Percentiles rank a stretch among this genome's conserved stretches.
Evolutionary conservation across 1,140 invertebrate species (phyloP).

Genomic region (Chironomus tepperi): DNA sequence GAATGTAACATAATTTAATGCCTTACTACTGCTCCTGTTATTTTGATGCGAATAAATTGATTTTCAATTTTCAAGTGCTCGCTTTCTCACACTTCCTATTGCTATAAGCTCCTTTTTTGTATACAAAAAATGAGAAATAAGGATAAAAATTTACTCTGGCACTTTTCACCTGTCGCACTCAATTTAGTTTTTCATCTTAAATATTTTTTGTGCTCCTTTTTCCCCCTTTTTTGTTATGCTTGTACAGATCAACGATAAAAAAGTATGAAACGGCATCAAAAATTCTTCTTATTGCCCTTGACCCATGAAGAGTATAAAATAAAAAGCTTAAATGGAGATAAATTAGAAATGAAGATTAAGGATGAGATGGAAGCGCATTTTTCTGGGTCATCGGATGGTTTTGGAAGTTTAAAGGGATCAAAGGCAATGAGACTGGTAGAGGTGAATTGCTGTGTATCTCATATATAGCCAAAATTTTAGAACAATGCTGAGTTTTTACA

Average conservation of each 20-base stretch:
- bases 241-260: too few species aligned
- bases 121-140: not conserved
- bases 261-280: too few species aligned
- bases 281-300: not conserved
- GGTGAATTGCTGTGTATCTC: too few species aligned
- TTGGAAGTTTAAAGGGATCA: too few species aligned
- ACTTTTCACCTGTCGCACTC: conserved; percentile 1
- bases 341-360: too few species aligned
- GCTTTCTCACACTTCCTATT: not conserved
- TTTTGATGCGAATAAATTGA: not conserved
- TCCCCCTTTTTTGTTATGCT: too few species aligned
- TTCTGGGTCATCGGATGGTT: too few species aligned
- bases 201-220: not conserved
- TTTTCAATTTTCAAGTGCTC: not conserved
- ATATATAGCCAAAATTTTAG: too few species aligned
- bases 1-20: not conserved
- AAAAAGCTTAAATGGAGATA: too few species aligned
- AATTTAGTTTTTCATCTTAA: conserved; percentile 15
- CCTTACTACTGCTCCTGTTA: not conserved
- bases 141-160: not conserved
- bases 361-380: too few species aligned
- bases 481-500: too few species aligned
- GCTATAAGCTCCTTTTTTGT: not conserved
- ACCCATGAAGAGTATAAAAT: not conserved
- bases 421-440: too few species aligned